Conservation (phyloP, 53 echinoderm and acorn worm genomes). For the Zoroaster sp. region DNA sequence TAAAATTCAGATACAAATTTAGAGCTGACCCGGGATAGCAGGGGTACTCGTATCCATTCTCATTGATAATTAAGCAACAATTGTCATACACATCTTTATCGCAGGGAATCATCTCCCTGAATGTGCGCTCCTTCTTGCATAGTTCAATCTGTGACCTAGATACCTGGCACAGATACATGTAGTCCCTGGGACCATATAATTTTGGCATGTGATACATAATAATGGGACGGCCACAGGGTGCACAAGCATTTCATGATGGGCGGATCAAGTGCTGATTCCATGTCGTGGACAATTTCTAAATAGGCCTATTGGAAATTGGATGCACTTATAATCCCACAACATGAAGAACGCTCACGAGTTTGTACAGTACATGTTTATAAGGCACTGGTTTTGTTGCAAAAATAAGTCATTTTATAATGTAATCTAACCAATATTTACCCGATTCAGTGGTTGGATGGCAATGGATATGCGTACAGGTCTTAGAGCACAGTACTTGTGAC, state of each 20-base stretch:
- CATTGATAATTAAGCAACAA: neutral
- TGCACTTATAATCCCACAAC: too few relatives aligned
- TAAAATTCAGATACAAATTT: neutral
- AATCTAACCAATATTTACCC: too few relatives aligned
- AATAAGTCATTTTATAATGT: too few relatives aligned
- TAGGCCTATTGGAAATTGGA: too few relatives aligned
- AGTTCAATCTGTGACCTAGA: neutral
- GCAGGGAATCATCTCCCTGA: neutral
- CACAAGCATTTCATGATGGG: conserved; percentile 43
- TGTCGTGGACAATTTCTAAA: neutral
- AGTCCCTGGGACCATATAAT: conserved; percentile 25
- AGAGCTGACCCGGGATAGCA: neutral
- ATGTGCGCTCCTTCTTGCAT: conserved; percentile 31
- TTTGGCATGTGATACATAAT: conserved; percentile 44
- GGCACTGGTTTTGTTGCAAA: too few relatives aligned
- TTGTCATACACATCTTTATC: neutral
- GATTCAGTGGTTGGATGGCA: too few relatives aligned
- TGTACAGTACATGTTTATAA: too few relatives aligned
- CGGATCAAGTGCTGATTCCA: conserved; percentile 65
- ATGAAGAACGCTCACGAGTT: too few relatives aligned
- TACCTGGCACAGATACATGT: neutral
- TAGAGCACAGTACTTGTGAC: too few relatives aligned
- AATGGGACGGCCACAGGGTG: conserved; percentile 52
- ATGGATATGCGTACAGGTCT: too few relatives aligned
- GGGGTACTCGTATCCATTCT: neutral